These are phyloP conservation scores for Allygus modestus DNA, from an alignment of 2,888 invertebrate species.

Conservation along the genomic window DNA sequence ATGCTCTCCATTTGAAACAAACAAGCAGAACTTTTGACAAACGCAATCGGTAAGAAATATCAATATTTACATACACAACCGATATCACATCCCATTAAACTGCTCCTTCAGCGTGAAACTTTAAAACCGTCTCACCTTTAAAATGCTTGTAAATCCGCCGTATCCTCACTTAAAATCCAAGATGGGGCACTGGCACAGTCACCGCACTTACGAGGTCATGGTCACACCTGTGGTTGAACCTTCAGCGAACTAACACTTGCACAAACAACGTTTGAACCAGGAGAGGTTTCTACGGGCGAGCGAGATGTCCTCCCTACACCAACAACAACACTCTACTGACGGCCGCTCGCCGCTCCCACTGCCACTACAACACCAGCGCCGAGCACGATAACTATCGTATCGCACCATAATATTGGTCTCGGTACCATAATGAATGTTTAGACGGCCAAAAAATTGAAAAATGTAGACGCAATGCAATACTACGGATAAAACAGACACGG, in stretches of 20 bases:
- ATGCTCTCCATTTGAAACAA: too few relatives aligned
- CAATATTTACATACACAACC: too few relatives aligned
- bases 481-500: too few relatives aligned
- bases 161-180: conserved; percentile 36
- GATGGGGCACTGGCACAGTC: neutral
- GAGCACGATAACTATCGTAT: neutral
- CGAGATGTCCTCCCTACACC: neutral
- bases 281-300: neutral
- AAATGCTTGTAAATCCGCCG: neutral
- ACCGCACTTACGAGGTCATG: neutral
- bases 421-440: neutral
- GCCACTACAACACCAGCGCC: neutral
- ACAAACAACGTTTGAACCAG: conserved; percentile 14
- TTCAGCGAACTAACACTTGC: neutral
- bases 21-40: too few relatives aligned
- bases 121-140: neutral
- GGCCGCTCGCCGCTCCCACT: neutral
- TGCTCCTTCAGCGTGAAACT: neutral
- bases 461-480: too few relatives aligned
- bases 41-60: too few relatives aligned
- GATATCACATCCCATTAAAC: too few relatives aligned
- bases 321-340: neutral
- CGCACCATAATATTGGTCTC: neutral
- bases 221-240: neutral
- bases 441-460: too few relatives aligned